Percentiles rank a stretch among this genome's conserved stretches.
Evolutionary conservation across 2,113 vertebrate genomes (phyloP).

Genomic region (Telmatochromis brichardi): DNA sequence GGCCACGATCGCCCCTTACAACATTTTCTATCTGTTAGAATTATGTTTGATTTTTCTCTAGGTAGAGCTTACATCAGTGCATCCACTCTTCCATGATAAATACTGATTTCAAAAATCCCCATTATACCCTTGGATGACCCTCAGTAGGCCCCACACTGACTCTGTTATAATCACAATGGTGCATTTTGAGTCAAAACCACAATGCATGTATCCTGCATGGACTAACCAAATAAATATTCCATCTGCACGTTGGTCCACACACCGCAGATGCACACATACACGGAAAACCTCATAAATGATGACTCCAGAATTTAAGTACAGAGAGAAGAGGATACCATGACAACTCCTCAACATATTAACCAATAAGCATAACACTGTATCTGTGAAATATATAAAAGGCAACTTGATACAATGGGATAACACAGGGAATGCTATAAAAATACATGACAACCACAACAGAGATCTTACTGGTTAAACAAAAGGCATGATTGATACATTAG

Average conservation of each 20-base stretch:
- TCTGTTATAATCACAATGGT: constrained; percentile 1
- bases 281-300: not conserved
- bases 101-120: not conserved
- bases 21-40: not conserved
- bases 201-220: not conserved
- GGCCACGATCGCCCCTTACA: not conserved
- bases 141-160: not conserved
- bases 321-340: not conserved
- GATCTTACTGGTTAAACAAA: not conserved
- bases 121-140: not conserved
- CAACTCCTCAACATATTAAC: not conserved
- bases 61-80: not conserved
- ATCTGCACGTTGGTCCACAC: not conserved
- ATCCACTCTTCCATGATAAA: not conserved
- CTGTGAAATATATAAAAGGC: not conserved
- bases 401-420: not conserved
- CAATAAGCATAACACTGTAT: not conserved
- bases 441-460: not conserved
- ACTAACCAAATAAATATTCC: constrained; percentile 1
- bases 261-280: not conserved
- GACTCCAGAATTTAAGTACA: not conserved
- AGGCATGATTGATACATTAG: not conserved
- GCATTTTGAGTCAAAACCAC: not conserved
- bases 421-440: not conserved
- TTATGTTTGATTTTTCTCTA: not conserved